phyloP scores from a whole-genome alignment of 2,113 vertebrate species.

The Oostethus manadensis region DNA sequence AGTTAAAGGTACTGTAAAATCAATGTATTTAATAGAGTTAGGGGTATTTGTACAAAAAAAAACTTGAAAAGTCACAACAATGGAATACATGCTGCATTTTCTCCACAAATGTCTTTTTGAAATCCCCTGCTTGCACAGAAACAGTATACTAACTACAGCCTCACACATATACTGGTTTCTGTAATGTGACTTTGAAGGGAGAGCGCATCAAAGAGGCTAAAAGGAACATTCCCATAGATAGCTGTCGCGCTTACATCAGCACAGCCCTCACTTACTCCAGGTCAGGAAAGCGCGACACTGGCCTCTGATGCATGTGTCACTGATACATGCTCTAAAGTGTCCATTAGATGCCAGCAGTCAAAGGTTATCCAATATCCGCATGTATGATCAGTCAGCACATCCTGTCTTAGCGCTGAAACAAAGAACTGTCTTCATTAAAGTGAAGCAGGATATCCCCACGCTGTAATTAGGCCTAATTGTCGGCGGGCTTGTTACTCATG shows the following conservation, averaged over 20 bases:
- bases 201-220: background rate
- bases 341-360: slow-evolving; percentile 37
- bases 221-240: background rate
- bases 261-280: slow-evolving; percentile 25
- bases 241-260: slow-evolving; percentile 10
- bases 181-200: background rate
- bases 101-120: no score
- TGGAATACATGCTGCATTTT: no score
- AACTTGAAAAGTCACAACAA: no score
- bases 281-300: slow-evolving; percentile 21
- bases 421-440: slow-evolving; percentile 38
- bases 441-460: slow-evolving; percentile 20
- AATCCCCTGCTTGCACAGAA: no score
- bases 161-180: background rate
- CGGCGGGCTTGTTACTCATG: slow-evolving; percentile 16
- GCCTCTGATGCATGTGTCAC: slow-evolving; percentile 30
- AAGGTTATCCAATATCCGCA: slow-evolving; percentile 44
- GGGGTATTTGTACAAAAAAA: no score
- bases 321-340: slow-evolving; percentile 26
- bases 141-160: no score
- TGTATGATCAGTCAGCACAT: slow-evolving; percentile 31
- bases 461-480: slow-evolving; percentile 35
- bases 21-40: no score
- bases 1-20: no score
- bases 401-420: slow-evolving; percentile 39